These are phyloP conservation scores for Tyrophagus putrescentiae DNA, from an alignment of 1,140 invertebrate genomes.

Conservation along the genomic window DNA sequence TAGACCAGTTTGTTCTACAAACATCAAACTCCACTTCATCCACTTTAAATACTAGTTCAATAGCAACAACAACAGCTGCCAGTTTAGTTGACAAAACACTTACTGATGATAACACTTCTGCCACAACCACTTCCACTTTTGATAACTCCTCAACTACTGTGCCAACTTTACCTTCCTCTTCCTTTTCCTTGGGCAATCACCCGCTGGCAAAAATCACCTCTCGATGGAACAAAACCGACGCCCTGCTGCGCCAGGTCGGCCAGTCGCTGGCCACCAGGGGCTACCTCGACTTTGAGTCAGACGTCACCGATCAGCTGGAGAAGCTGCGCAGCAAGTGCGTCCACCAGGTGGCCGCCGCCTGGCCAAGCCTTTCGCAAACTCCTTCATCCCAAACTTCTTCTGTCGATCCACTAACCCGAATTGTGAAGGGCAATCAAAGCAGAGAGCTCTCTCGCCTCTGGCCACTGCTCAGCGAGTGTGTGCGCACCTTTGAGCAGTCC, in stretches of 20 bases:
- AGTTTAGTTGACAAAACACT: background rate
- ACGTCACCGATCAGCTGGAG: background rate
- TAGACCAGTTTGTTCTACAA: too few species aligned
- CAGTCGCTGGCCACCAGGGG: background rate
- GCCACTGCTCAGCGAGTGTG: slow-evolving; percentile 4
- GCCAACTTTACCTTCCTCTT: background rate
- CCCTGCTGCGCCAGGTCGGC: background rate
- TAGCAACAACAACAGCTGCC: background rate
- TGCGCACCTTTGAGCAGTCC: background rate
- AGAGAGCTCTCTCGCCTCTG: too few species aligned
- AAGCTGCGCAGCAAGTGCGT: background rate
- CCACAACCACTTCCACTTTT: background rate
- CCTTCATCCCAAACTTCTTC: too few species aligned
- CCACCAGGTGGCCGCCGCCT: background rate
- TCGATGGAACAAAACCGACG: background rate
- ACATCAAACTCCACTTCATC: too few species aligned
- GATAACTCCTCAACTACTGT: background rate
- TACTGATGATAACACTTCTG: background rate
- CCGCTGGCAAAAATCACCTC: too few species aligned
- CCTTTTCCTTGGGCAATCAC: background rate
- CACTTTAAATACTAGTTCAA: background rate
- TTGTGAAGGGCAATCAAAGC: too few species aligned
- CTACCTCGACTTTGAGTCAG: slow-evolving; percentile 1
- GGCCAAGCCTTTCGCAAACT: too few species aligned
- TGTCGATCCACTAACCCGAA: too few species aligned